These are phyloP conservation scores for Bombus superbus DNA, from an alignment of 1,140 invertebrate genomes.

Conservation along the genomic window DNA sequence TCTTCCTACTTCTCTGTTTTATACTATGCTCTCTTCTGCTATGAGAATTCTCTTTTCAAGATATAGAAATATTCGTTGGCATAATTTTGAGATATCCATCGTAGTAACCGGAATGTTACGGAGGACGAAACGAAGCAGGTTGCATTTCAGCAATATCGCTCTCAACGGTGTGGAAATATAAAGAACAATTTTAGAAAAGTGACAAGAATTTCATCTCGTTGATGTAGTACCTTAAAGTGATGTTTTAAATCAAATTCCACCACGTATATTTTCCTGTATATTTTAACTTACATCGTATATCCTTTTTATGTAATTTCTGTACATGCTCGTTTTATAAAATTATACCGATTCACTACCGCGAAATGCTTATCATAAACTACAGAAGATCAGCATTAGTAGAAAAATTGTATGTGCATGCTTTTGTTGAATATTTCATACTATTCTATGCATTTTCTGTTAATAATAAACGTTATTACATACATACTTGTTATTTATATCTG, in stretches of 20 bases:
- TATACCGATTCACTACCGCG: neutral
- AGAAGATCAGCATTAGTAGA: neutral
- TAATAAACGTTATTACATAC: too few species aligned
- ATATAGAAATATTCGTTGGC: conserved; percentile 22
- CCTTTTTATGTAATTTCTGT: neutral
- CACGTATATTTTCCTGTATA: neutral
- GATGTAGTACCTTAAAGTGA: neutral
- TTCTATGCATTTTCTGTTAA: too few species aligned
- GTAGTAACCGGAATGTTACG: neutral
- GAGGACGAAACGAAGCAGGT: neutral
- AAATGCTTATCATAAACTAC: neutral
- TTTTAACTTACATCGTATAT: neutral
- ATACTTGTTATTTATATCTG: neutral
- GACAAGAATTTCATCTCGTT: neutral
- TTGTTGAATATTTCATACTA: too few species aligned
- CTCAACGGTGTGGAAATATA: neutral
- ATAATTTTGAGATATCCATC: neutral
- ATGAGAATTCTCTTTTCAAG: neutral
- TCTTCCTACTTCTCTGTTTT: neutral
- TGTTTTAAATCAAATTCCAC: neutral
- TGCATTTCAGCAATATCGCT: neutral
- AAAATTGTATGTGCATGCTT: neutral
- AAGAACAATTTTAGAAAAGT: conserved; percentile 1
- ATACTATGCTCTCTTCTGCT: neutral
- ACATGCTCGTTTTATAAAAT: neutral